Evolutionary conservation across 2,113 vertebrate species (phyloP).

Genomic region (Megaceryle torquata): DNA sequence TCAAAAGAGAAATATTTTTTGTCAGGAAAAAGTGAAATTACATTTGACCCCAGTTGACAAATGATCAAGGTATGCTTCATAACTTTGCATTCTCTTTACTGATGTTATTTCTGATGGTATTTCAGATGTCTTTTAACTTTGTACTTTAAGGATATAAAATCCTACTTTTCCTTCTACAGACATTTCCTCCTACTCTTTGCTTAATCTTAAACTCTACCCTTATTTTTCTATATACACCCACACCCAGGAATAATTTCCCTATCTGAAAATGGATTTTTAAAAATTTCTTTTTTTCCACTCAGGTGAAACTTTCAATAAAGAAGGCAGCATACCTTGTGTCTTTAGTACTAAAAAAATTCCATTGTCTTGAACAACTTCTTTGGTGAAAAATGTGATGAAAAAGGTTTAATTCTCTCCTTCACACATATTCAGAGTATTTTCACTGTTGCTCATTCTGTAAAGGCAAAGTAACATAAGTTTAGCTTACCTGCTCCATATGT

Average conservation of each 20-base stretch:
- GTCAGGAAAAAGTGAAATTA: not conserved
- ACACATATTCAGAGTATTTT: not conserved
- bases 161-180: conserved; percentile 36
- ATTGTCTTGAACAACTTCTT: not conserved
- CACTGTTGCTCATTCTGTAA: not conserved
- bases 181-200: conserved; percentile 58
- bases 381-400: not conserved
- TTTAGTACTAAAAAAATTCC: not conserved
- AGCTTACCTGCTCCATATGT: not conserved
- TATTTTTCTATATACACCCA: conserved; percentile 65
- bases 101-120: not conserved
- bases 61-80: not conserved
- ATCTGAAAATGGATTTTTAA: not conserved
- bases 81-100: not conserved
- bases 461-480: not conserved
- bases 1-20: not conserved
- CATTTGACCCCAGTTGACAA: not conserved
- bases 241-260: conserved; percentile 40
- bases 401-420: not conserved
- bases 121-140: conserved; percentile 37
- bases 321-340: not conserved
- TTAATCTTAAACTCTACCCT: conserved; percentile 47
- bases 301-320: conserved; percentile 19
- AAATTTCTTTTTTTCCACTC: not conserved
- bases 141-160: conserved; percentile 18